Conservation (phyloP, 2,113 vertebrate species). For the Emberiza fucata region DNA sequence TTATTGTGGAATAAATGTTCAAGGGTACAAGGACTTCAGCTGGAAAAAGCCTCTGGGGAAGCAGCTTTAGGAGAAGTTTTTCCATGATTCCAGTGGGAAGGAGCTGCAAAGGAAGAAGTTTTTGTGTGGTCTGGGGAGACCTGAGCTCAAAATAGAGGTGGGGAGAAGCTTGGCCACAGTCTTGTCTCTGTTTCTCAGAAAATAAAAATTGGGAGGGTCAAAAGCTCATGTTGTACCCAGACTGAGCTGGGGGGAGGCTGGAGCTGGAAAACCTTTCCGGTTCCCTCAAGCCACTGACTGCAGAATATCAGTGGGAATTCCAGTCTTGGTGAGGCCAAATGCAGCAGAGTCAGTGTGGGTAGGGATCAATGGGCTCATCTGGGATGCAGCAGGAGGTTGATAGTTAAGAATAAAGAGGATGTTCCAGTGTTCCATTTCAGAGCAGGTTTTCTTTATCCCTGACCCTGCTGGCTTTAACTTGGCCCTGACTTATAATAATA, state of each 20-base stretch:
- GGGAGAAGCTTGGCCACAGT: neutral
- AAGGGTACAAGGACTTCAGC: neutral
- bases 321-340: neutral
- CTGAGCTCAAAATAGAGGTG: neutral
- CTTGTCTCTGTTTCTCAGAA: neutral
- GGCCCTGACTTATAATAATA: neutral
- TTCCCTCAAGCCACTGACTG: neutral
- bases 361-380: rapidly evolving
- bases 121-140: neutral
- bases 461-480: neutral
- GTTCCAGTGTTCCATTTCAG: neutral
- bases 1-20: constrained; percentile 15
- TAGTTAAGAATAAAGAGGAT: neutral
- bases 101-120: neutral
- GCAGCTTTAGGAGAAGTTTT: neutral
- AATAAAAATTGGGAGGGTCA: neutral
- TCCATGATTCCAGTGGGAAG: neutral
- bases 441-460: neutral
- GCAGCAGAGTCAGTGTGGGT: neutral
- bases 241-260: neutral
- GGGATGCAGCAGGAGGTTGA: neutral
- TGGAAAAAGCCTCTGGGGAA: constrained; percentile 21
- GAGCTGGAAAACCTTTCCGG: neutral
- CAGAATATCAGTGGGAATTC: neutral
- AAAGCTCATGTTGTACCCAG: neutral